Base-by-base conservation (phyloP, 2,113 vertebrate species). In the Parotia lawesii region DNA sequence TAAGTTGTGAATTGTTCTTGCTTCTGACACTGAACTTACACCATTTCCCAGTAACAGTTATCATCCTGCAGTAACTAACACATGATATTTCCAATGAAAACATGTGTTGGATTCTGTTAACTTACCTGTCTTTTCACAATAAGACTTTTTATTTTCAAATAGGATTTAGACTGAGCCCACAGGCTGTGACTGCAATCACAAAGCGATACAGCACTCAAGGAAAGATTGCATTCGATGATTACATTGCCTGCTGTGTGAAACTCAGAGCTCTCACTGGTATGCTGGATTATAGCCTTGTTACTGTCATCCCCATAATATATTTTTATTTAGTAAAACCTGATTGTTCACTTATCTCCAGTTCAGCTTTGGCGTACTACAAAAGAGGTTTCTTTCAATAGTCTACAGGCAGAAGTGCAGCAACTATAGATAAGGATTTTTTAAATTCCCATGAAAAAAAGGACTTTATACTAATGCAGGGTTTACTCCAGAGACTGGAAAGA, bases 181-280 rank as follows among this genome's bases (percentile, higher is more conserved):
- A 99, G 93, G 97, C 98, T 19, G 96, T 99, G 97, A 98, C 97
- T 76, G 93, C 95, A 44, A 98, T 99, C 81, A 96, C 98, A 71
- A 99, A 97, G 48, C 97, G 99, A 60, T 99, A 98, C 96, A 99
- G 99, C 95, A 95, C 80, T 23, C 92, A 92, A 1, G 98, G 99
- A 8, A 98, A 97, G 93, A 99, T 99, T 86, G 91, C 97, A 6
- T 99, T 99, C 19, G 99, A 99, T 72, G 99, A 99, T 57, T 99
- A 99, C 53, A 98, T 99, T 8, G 98, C 98, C 87, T 99, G 99
- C 81, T 98, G 98, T 11, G 97, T 99, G 44, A 99, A 98, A 97
- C 98, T 99, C 44, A 97, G 99, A 23, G 98, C 98, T 12, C 97
- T 99, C 87, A 99, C 99, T 35, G 99, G 99, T 99, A 95, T 73